Evolutionary conservation across 2,797 vertebrate genomes (phyloP).

Genomic region (Odontamblyopus rebecca): DNA sequence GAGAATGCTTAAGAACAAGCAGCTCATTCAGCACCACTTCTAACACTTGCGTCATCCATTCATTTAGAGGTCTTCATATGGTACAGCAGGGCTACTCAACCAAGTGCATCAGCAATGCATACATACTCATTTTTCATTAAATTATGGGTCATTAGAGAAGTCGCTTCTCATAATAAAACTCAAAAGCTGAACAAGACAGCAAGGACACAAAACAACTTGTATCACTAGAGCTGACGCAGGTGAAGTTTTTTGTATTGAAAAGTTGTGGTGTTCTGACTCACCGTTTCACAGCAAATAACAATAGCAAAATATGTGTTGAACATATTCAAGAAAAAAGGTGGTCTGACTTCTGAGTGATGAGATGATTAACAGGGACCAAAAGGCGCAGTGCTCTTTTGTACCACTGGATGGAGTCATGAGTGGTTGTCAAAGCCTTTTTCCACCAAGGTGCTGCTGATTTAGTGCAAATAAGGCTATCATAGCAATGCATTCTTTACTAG

Average conservation of each 20-base stretch:
- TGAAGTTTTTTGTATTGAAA: conserved; percentile 3
- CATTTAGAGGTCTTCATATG: conserved; percentile 54
- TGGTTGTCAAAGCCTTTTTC: not conserved
- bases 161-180: not conserved
- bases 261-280: conserved; percentile 2
- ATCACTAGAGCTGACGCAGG: conserved; percentile 1
- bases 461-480: no score
- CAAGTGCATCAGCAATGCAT: conserved; percentile 29
- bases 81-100: conserved; percentile 58
- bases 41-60: conserved; percentile 70
- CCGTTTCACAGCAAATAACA: not conserved
- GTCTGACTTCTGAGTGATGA: not conserved
- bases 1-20: conserved; percentile 60
- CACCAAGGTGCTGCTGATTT: no score
- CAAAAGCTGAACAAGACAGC: not conserved
- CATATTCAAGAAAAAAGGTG: not conserved
- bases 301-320: not conserved
- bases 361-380: not conserved
- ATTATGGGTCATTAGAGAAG: not conserved
- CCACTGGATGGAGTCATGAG: not conserved
- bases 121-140: not conserved
- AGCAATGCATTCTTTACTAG: no score
- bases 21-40: conserved; percentile 65
- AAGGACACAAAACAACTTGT: conserved; percentile 1
- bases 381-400: not conserved